Percentiles rank a stretch among this genome's conserved stretches.
phyloP scores from a whole-genome alignment of 2,113 vertebrate genomes.

The Oriolus oriolus region DNA sequence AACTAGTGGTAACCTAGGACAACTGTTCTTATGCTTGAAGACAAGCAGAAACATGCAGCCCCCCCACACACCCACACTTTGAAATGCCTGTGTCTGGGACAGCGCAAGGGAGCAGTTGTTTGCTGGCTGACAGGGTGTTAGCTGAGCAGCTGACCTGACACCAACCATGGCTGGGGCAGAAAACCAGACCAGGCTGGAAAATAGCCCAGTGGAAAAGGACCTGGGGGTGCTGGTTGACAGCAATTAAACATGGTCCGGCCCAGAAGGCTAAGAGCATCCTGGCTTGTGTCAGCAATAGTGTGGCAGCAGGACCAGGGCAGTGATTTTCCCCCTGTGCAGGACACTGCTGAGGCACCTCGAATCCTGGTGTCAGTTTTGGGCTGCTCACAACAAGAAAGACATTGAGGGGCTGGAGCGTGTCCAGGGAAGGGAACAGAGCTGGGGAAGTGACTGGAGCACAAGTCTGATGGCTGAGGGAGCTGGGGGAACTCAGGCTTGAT shows the following conservation, averaged over 20 bases:
- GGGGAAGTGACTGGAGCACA: not conserved
- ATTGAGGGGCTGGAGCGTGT: not conserved
- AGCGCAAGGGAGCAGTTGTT: not conserved
- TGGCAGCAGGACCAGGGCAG: not conserved
- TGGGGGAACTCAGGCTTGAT: not conserved
- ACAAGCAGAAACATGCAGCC: not conserved
- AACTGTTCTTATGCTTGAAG: not conserved
- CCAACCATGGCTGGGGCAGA: rapidly evolving
- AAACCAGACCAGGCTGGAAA: not conserved
- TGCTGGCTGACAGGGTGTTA: not conserved
- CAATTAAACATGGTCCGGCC: not conserved
- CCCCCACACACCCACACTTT: not conserved
- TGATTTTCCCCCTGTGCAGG: not conserved
- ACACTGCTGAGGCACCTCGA: not conserved
- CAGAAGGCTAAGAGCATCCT: not conserved
- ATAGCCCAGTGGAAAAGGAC: not conserved
- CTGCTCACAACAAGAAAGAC: not conserved
- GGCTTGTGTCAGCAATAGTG: not conserved
- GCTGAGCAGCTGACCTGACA: too few relatives aligned
- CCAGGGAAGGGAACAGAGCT: not conserved
- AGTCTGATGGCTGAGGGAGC: not conserved
- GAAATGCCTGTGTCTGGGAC: not conserved
- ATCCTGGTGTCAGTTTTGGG: not conserved
- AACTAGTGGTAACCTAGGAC: not conserved
- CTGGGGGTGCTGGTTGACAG: not conserved